A percentile compares a stretch with the other conserved stretches of the same genome.
Conservation (phyloP, 2,888 invertebrate species). For the Notodonta ziczac region DNA sequence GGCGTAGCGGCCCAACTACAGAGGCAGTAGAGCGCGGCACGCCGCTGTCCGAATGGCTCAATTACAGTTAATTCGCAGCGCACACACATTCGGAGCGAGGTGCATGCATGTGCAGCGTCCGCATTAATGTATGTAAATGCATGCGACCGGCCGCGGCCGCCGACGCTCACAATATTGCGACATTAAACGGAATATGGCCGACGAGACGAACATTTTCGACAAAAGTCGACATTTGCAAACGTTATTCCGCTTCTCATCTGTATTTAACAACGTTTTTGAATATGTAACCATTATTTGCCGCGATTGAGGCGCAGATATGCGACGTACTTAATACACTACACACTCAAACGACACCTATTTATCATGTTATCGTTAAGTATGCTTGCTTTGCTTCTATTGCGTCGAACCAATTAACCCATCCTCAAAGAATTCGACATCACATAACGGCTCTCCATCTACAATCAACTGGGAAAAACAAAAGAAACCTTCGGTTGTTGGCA, state of each 20-base stretch:
- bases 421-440: no score
- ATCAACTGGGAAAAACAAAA: no score
- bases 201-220: conserved; percentile 78
- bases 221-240: conserved; percentile 78
- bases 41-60: conserved; percentile 81
- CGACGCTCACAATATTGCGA: conserved; percentile 81
- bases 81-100: conserved; percentile 78
- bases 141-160: conserved; percentile 78
- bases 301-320: neutral
- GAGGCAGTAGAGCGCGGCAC: conserved; percentile 69
- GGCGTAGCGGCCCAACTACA: conserved; percentile 57
- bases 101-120: conserved; percentile 78
- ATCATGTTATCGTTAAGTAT: no score
- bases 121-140: conserved; percentile 84
- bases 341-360: neutral
- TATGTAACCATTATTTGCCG: conserved; percentile 38
- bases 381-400: no score
- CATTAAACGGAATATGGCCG: conserved; percentile 81
- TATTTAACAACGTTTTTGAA: conserved; percentile 58
- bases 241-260: conserved; percentile 65
- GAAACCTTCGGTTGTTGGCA: no score
- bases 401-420: no score
- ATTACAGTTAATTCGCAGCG: conserved; percentile 83
- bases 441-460: no score
- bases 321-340: neutral